Evolutionary conservation across 2,888 invertebrate genomes (phyloP).

Genomic region (Drosophila mayaguana): DNA sequence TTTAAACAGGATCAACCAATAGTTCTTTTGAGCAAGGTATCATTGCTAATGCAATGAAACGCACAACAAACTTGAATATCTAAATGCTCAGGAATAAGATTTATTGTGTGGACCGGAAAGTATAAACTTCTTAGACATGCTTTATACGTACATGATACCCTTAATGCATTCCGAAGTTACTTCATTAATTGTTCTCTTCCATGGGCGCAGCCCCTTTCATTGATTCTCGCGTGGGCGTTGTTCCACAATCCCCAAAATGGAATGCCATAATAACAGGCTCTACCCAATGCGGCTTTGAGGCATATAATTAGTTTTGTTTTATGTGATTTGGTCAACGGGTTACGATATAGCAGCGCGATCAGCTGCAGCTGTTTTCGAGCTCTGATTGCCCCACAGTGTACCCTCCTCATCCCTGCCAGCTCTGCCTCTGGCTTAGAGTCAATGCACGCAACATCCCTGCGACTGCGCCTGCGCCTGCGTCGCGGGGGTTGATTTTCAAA

Average conservation of each 20-base stretch:
- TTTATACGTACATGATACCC: neutral
- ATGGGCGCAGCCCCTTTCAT: slow-evolving; percentile 9
- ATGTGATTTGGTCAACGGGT: slow-evolving; percentile 51
- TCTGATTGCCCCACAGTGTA: neutral
- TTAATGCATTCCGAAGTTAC: neutral
- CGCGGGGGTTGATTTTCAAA: slow-evolving; percentile 73
- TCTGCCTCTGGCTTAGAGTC: slow-evolving; percentile 16
- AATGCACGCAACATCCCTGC: slow-evolving; percentile 65
- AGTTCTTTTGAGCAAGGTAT: too few species aligned
- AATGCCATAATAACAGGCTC: slow-evolving; percentile 49
- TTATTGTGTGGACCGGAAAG: neutral
- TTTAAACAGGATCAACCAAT: too few species aligned
- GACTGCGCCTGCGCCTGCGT: slow-evolving; percentile 48
- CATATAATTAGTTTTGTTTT: slow-evolving; percentile 52
- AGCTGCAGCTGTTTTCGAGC: slow-evolving; percentile 32
- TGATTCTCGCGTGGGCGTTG: slow-evolving; percentile 43
- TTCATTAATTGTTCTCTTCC: slow-evolving; percentile 1
- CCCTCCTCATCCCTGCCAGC: neutral
- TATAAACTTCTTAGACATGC: neutral
- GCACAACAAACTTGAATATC: neutral
- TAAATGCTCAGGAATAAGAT: neutral
- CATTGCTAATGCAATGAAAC: too few species aligned
- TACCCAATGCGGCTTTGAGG: slow-evolving; percentile 5
- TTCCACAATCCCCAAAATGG: slow-evolving; percentile 1
- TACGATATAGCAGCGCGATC: slow-evolving; percentile 25